A percentile compares a stretch with the other conserved stretches of the same genome.
Evolutionary conservation across 2,113 vertebrate genomes (phyloP).

Genomic region (Physeter macrocephalus): DNA sequence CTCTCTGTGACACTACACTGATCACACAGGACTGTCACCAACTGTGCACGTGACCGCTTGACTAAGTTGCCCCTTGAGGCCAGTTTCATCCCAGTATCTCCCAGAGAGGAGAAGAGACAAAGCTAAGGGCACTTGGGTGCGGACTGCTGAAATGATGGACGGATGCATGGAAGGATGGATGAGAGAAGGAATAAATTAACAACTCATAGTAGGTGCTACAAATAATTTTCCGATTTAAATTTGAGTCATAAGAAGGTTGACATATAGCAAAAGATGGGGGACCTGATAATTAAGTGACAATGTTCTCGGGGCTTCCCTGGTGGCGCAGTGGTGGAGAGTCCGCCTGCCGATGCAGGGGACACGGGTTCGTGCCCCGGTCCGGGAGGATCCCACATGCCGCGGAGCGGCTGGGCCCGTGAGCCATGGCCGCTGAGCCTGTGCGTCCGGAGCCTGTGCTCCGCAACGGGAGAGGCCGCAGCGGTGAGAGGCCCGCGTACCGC

Average conservation of each 20-base stretch:
- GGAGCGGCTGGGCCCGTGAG: too few relatives aligned
- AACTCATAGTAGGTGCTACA: background rate
- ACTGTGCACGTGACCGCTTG: too few relatives aligned
- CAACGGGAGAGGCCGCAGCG: too few relatives aligned
- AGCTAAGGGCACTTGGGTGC: accelerated
- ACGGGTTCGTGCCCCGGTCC: too few relatives aligned
- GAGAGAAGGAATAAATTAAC: background rate
- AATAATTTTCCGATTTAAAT: background rate
- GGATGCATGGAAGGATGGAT: background rate
- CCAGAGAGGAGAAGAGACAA: background rate
- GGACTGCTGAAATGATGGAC: background rate
- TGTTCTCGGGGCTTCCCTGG: too few relatives aligned
- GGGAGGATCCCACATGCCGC: too few relatives aligned
- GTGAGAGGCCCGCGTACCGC: too few relatives aligned
- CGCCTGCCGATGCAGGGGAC: too few relatives aligned
- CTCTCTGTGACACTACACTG: background rate
- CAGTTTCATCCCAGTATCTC: background rate
- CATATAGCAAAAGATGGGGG: background rate
- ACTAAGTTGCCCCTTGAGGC: background rate
- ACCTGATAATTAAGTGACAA: background rate
- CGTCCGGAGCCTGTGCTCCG: too few relatives aligned
- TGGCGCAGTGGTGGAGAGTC: too few relatives aligned
- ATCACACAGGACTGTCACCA: background rate
- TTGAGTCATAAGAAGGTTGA: background rate
- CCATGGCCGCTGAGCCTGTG: too few relatives aligned